Conservation (phyloP, 2,113 vertebrate species). For the Oncorhynchus nerka region DNA sequence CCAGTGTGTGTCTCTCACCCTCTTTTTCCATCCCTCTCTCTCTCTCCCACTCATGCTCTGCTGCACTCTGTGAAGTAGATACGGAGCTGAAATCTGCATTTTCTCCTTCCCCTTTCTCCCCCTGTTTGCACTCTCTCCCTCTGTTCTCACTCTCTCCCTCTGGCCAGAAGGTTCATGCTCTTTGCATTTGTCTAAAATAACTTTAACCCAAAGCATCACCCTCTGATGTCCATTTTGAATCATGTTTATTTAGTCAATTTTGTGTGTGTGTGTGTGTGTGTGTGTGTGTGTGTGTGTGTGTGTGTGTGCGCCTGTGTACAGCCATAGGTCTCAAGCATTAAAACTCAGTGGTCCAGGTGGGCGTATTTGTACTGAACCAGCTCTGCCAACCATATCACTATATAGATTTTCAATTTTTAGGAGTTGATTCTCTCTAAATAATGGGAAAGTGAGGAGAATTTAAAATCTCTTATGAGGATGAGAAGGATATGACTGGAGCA, state of each 20-base stretch:
- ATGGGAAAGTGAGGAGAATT: constrained; percentile 26
- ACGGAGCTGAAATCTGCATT: constrained; percentile 24
- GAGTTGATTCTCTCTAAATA: constrained; percentile 44
- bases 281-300: constrained; percentile 5
- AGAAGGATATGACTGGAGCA: background rate
- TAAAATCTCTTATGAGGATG: constrained; percentile 15
- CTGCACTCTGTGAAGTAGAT: constrained; percentile 29
- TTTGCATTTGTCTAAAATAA: too few species aligned
- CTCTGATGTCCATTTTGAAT: background rate
- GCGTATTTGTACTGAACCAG: constrained; percentile 30
- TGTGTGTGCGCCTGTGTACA: constrained; percentile 6
- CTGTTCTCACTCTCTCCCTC: background rate
- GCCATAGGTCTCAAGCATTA: constrained; percentile 10
- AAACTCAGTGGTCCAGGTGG: constrained; percentile 22
- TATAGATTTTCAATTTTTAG: constrained; percentile 50
- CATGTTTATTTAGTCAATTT: background rate
- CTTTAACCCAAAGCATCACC: too few species aligned
- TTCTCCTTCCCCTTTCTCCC: background rate
- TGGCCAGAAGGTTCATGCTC: background rate
- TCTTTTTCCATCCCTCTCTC: constrained; percentile 3
- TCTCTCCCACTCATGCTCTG: constrained; percentile 26
- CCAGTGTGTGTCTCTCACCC: background rate
- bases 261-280: background rate
- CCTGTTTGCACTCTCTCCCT: constrained; percentile 32
- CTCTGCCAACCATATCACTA: constrained; percentile 38